Conservation (phyloP, 2,113 vertebrate genomes). For the Halcyon malimbica region DNA sequence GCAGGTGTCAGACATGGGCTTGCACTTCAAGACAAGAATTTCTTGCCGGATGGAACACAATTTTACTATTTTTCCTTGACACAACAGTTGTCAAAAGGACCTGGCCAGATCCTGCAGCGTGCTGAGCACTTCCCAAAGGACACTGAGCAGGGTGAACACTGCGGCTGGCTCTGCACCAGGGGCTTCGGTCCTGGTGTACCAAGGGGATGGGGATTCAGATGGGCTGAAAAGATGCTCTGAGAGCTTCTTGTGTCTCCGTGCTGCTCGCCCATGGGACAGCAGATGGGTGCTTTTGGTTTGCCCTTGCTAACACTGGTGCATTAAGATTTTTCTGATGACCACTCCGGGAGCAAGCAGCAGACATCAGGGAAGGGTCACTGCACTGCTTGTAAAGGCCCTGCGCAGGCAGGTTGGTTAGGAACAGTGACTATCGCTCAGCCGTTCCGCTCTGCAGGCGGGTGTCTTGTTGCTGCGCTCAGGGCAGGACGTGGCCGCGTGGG, state of each 20-base stretch:
- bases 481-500: rapidly evolving
- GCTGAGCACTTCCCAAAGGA: neutral
- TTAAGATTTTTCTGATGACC: rapidly evolving
- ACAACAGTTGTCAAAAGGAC: neutral
- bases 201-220: neutral
- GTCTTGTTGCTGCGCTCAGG: rapidly evolving
- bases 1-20: rapidly evolving
- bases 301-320: neutral
- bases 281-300: neutral
- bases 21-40: neutral
- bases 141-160: rapidly evolving
- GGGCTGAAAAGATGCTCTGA: neutral
- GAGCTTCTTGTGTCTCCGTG: neutral
- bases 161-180: rapidly evolving
- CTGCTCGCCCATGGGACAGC: neutral
- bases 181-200: rapidly evolving
- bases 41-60: rapidly evolving
- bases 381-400: neutral
- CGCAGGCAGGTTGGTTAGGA: neutral
- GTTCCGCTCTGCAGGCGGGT: neutral
- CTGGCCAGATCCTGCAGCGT: neutral
- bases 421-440: neutral
- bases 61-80: neutral
- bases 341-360: neutral
- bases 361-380: too few relatives aligned